Base-by-base conservation (phyloP, 2,797 vertebrate genomes). In the Cyclopterus lumpus region DNA sequence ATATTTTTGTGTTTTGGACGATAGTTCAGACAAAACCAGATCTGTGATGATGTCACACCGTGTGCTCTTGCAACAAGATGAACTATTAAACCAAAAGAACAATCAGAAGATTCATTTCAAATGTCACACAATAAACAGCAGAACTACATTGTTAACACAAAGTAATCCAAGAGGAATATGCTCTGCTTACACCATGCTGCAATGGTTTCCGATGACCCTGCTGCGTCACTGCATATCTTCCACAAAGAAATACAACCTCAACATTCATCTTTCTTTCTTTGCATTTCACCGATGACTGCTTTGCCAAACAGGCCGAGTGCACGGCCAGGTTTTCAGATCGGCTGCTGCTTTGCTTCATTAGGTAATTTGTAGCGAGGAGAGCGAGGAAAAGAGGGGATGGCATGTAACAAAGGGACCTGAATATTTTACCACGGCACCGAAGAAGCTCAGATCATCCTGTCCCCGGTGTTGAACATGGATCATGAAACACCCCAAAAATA, bases 321-420 rank as follows among this genome's bases (percentile, higher is more conserved):
- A 49, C 68, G 11, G 62, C 24, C 55, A 63, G 49, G 30, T 75
- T 78, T 77, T 65, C 66, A 30, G 48, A 54, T 4, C 44, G n/a
- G 63, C 44, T 59, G 62, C 24, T n/a, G 61, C 5, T 69, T 67
- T 67, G 81, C 81, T 72, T 86, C 64, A 70, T 74, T 84, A 61
- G 66, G 42, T 55, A 48, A 75, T 42, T 54, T 36, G 49, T 7
- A 36, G 54, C 15, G 4, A 28, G 44, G 10, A 20, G n/a, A 14
- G 38, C 24, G 14, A 26, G 30, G 32, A 30, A 67, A 24, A 63
- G 32, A 34, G 6, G 14, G 44, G 55, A 59, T 1, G 1, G 18
- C 10, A 7, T 44, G 36, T 44, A 46, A 82, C 66, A 80, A 69
- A 48, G 26, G 30, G 51, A 73, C 53, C 32, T 12, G 8, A 44